Base-by-base conservation (phyloP, 2,113 vertebrate genomes). In the Promerops cafer region DNA sequence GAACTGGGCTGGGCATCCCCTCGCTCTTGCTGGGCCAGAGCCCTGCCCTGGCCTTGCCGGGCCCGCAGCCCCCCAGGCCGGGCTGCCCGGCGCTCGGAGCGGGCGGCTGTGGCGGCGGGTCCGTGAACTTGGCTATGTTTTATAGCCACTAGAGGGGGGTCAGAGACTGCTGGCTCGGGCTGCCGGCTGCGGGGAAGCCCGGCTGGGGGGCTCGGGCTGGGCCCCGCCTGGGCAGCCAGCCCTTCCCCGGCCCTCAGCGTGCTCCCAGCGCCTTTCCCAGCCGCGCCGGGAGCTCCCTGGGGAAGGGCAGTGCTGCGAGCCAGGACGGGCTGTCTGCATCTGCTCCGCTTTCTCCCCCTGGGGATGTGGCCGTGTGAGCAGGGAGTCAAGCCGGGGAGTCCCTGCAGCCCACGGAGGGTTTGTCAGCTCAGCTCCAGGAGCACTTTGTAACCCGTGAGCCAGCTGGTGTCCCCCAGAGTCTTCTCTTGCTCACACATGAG, bases 81-180 rank as follows among this genome's bases (percentile, higher is more conserved):
- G 28, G 4, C 1, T 89, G 31, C 44, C 44, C 65, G 10, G 49
- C 19, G 0, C 47, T 71, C 60, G 3, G 52, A 13, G 22, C 39
- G 4, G 57, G 78, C 15, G 13, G 37, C 18, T 56, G 53, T 50
- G 86, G 86, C 8, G 35, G 69, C 3, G 24, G 79, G 95, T 83
- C 94, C 92, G 83, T 97, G 94, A 95, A 96, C 95, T 83, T 93
- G 88, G 90, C 92, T 96, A 95, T 89, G 90, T 96, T 95, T 95
- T 96, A 96, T 95, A 96, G 92, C 93, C 90, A 64, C 95, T 97
- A 96, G 96, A 97, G 96, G 92, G 95, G 79, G 79, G 95, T 93
- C 93, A 95, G 90, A 94, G 96, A 97, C 96, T 95, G 93, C 76
- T 74, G 94, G 85, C 95, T 47, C 53, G 54, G 87, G 85, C 90